A percentile compares a stretch with the other conserved stretches of the same genome.
Evolutionary conservation across 1,140 invertebrate species (phyloP).

Genomic region (Planococcus citri): DNA sequence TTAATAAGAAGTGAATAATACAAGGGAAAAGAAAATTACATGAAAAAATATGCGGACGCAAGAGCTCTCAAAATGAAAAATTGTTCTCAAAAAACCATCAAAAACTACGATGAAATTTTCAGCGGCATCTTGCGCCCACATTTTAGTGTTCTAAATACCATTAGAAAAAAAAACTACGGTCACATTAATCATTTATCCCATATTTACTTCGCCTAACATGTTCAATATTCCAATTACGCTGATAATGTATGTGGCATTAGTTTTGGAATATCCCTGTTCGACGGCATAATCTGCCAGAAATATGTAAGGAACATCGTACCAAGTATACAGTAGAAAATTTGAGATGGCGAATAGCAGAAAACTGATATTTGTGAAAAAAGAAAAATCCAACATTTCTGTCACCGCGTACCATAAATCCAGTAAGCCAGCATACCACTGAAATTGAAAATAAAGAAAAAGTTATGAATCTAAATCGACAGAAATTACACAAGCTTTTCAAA

Average conservation of each 20-base stretch:
- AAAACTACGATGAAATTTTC: not conserved
- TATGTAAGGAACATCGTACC: slow-evolving; percentile 84
- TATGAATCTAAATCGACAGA: not conserved
- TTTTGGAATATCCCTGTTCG: slow-evolving; percentile 47
- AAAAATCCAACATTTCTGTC: slow-evolving; percentile 60
- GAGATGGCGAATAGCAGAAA: slow-evolving; percentile 64
- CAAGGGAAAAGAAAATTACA: no score
- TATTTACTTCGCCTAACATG: slow-evolving; percentile 73
- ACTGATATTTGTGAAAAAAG: slow-evolving; percentile 30
- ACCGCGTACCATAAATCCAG: slow-evolving; percentile 54
- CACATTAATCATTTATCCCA: slow-evolving; percentile 18
- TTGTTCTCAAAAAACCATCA: not conserved
- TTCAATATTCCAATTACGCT: slow-evolving; percentile 75
- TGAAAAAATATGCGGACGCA: no score
- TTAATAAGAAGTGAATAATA: no score
- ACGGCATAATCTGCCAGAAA: slow-evolving; percentile 55
- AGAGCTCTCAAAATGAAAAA: no score
- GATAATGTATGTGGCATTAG: slow-evolving; percentile 59
- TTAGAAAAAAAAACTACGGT: slow-evolving; percentile 12
- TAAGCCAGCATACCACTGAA: slow-evolving; percentile 56
- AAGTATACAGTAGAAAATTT: slow-evolving; percentile 73
- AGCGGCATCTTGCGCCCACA: not conserved
- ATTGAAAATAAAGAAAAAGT: slow-evolving; percentile 25
- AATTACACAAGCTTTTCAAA: not conserved
- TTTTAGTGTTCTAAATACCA: not conserved